These are phyloP conservation scores for Gerris lacustris DNA, from an alignment of 2,888 invertebrate species.

Conservation along the genomic window DNA sequence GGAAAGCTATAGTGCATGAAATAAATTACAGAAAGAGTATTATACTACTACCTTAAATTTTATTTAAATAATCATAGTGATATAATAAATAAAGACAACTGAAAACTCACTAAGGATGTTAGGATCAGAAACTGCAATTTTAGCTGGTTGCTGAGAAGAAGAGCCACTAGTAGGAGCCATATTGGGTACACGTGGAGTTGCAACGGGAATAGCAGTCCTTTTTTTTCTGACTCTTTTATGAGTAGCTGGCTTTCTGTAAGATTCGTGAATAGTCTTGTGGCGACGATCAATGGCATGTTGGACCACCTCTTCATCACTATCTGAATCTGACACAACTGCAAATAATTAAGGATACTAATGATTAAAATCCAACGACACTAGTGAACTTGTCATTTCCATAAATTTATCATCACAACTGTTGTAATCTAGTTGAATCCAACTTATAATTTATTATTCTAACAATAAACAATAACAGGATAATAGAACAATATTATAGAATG, in stretches of 20 bases:
- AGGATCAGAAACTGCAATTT: background rate
- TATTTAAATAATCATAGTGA: no score
- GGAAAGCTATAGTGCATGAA: no score
- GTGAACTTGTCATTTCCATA: no score
- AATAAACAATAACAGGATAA: no score
- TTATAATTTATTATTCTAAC: no score
- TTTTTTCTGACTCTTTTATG: slow-evolving; percentile 62
- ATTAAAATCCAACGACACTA: background rate
- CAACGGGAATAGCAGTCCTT: slow-evolving; percentile 68
- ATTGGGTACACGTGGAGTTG: slow-evolving; percentile 68
- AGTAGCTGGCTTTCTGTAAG: slow-evolving; percentile 51
- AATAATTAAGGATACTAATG: slow-evolving; percentile 20
- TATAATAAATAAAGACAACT: no score
- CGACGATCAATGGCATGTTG: slow-evolving; percentile 56
- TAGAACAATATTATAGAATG: no score
- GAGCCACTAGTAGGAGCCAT: slow-evolving; percentile 35
- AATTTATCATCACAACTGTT: no score
- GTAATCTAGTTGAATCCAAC: no score
- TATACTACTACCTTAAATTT: no score
- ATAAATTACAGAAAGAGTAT: no score
- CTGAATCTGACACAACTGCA: slow-evolving; percentile 74
- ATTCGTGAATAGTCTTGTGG: slow-evolving; percentile 44
- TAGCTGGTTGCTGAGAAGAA: slow-evolving; percentile 15
- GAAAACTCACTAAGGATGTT: background rate
- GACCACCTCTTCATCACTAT: slow-evolving; percentile 58